Base-by-base conservation (phyloP, 2,888 invertebrate genomes). In the Tuberolachnus salignus region DNA sequence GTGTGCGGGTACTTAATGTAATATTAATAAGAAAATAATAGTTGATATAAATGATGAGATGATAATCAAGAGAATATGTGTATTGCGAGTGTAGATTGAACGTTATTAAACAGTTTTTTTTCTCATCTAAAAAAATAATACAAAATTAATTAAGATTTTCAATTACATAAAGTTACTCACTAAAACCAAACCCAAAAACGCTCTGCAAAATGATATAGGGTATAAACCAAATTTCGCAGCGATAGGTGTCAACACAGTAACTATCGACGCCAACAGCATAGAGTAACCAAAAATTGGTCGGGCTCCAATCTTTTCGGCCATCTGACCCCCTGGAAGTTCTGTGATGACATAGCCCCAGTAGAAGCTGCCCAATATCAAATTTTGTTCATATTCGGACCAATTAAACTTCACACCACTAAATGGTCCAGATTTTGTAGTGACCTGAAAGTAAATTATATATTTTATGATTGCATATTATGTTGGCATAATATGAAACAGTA, bases 341-440 rank as follows among this genome's bases (percentile, higher is more conserved):
- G 95, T 95, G 81, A 94, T 88, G 64, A 95, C 90, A 86, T 96
- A 95, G 16, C 95, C 95, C 92, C 94, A 95, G 88, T 94, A 96
- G 89, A 96, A 96, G 83, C 92, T 91, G 55, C 94, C 94, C 42
- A 94, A 88, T 61, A 95, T 90, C 81, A 91, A 88, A 84, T 95
- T 95, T 84, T 92, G 92, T 83, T 92, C 89, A 83, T 91, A 89
- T 80, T 90, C 89, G 85, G 92, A 89, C 95, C 95, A 95, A 26
- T 89, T 85, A 86, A 92, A 95, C 82, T 89, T 89, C 9, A 63
- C 6, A 10, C 10, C 23, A 0, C 6, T 16, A 19, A 19, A 9
- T 19, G 11, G 14, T 0, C 9, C n/a, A 26, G 13, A 34, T 19
- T 13, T 72, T 19, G 23, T 26, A 19, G 49, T 61, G 3, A 9